These are phyloP conservation scores for Pentamera pediparva DNA, from an alignment of 53 echinoderm and acorn worm genomes.

Conservation along the genomic window DNA sequence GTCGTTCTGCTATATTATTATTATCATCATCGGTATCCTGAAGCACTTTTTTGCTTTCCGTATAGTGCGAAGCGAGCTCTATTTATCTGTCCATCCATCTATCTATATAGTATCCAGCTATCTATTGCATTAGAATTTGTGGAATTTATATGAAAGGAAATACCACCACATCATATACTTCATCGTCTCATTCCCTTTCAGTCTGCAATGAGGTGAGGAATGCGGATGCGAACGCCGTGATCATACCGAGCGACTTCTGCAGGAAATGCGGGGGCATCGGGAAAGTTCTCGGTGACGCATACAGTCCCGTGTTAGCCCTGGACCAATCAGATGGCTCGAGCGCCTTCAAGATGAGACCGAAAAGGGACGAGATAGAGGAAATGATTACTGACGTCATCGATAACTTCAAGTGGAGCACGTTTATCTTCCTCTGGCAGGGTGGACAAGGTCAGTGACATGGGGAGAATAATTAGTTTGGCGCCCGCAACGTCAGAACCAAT, in stretches of 20 bases:
- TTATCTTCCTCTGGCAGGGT: conserved; percentile 40
- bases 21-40: too few species aligned
- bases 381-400: conserved; percentile 45
- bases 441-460: conserved; percentile 10
- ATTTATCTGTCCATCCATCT: too few species aligned
- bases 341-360: conserved; percentile 59
- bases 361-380: conserved; percentile 33
- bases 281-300: conserved; percentile 42
- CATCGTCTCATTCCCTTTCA: background rate
- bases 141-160: too few species aligned
- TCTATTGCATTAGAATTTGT: too few species aligned
- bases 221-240: conserved; percentile 38
- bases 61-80: too few species aligned
- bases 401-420: conserved; percentile 47
- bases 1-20: too few species aligned
- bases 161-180: too few species aligned
- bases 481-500: too few species aligned
- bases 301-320: conserved; percentile 38
- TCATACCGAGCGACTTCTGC: conserved; percentile 56
- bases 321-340: conserved; percentile 45
- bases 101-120: too few species aligned
- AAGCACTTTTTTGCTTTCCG: too few species aligned
- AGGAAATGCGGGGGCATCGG: conserved; percentile 40
- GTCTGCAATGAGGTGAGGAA: conserved; percentile 35
- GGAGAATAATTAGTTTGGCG: background rate